Evolutionary conservation across 2,797 vertebrate genomes (phyloP).

Genomic region (Onychomys torridus): DNA sequence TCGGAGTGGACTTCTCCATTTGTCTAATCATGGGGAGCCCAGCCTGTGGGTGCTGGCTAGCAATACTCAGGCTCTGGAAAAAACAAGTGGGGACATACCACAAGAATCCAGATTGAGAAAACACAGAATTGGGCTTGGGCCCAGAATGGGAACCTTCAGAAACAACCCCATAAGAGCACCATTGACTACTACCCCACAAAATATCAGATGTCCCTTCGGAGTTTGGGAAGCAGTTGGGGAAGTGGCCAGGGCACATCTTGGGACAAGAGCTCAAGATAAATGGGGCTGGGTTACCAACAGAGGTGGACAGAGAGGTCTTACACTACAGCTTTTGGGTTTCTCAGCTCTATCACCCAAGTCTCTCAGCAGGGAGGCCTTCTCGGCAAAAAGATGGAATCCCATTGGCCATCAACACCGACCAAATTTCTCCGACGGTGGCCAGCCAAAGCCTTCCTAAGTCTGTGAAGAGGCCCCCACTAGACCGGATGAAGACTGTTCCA

Average conservation of each 20-base stretch:
- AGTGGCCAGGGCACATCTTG: not conserved
- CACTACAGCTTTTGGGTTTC: not conserved
- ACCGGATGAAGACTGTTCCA: not conserved
- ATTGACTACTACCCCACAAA: constrained; percentile 11
- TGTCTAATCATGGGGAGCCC: constrained; percentile 78
- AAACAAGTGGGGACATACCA: not conserved
- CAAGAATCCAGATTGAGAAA: not conserved
- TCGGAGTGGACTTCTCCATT: constrained; percentile 86
- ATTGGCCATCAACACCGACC: not conserved
- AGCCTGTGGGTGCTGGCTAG: constrained; percentile 59
- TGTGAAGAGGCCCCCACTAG: not conserved
- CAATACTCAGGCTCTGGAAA: not conserved
- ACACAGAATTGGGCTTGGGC: not conserved
- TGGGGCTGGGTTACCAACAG: accelerated
- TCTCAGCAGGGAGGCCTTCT: not conserved
- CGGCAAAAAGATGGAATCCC: constrained; percentile 25
- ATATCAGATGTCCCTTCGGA: not conserved
- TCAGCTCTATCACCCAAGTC: constrained; percentile 17
- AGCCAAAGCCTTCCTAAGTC: not conserved
- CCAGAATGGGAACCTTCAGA: not conserved
- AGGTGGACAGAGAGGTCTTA: not conserved
- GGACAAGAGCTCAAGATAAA: not conserved
- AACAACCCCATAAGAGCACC: not conserved
- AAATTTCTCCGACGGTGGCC: not conserved
- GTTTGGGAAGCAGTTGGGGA: not conserved